These are phyloP conservation scores for Rhyzopertha dominica DNA, from an alignment of 1,140 invertebrate species.

Conservation along the genomic window DNA sequence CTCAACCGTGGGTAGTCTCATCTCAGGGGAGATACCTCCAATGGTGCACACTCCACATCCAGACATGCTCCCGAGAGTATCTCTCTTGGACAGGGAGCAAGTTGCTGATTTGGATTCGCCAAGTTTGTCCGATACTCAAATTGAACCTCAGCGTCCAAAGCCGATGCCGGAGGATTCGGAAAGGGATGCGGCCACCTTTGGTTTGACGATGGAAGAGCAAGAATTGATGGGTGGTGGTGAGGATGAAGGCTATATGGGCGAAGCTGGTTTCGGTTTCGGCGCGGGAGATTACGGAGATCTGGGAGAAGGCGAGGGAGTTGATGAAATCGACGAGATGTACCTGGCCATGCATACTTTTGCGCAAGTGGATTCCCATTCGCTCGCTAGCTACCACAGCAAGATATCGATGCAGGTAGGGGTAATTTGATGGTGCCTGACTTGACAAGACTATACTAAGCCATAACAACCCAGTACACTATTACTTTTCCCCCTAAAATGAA, in stretches of 20 bases:
- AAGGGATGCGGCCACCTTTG: slow-evolving; percentile 40
- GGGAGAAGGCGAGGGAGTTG: slow-evolving; percentile 17
- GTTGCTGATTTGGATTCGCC: slow-evolving; percentile 41
- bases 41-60: slow-evolving; percentile 41
- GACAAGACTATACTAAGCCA: too few species aligned
- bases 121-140: slow-evolving; percentile 44
- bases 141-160: slow-evolving; percentile 48
- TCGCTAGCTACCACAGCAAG: slow-evolving; percentile 12
- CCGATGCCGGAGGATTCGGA: slow-evolving; percentile 47
- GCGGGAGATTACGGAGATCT: slow-evolving; percentile 8
- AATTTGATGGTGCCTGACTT: too few species aligned
- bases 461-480: too few species aligned
- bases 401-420: slow-evolving; percentile 21
- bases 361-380: slow-evolving; percentile 26
- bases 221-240: slow-evolving; percentile 38
- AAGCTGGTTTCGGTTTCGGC: slow-evolving; percentile 23
- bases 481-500: too few species aligned
- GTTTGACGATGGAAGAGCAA: slow-evolving; percentile 48
- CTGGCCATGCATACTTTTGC: slow-evolving; percentile 20
- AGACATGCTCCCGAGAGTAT: slow-evolving; percentile 32
- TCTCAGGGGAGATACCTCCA: slow-evolving; percentile 47
- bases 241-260: slow-evolving; percentile 42
- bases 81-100: slow-evolving; percentile 22
- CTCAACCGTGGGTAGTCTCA: slow-evolving; percentile 47
- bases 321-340: slow-evolving; percentile 22